Percentiles rank a stretch among this genome's conserved stretches.
phyloP scores from a whole-genome alignment of 92 coral and sea anemone species.

The Epizoanthus stellaris region DNA sequence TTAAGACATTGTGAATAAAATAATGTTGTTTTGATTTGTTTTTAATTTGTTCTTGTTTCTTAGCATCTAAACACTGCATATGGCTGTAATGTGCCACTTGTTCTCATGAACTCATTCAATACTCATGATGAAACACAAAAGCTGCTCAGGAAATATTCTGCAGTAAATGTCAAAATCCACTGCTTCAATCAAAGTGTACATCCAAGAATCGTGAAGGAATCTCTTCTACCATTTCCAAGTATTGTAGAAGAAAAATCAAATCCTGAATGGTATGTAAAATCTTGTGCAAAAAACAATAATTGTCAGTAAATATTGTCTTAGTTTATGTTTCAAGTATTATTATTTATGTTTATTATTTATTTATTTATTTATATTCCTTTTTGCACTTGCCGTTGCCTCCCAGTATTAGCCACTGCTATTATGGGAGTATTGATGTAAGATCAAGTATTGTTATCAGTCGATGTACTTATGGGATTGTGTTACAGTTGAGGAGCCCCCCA shows the following conservation, averaged over 20 bases:
- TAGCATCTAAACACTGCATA: slow-evolving; percentile 87
- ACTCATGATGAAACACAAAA: slow-evolving; percentile 93
- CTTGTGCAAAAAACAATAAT: neutral
- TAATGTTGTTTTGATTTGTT: neutral
- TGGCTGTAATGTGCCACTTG: slow-evolving; percentile 87
- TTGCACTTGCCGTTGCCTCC: too few species aligned
- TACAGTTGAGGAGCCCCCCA: too few species aligned
- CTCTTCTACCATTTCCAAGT: slow-evolving; percentile 87
- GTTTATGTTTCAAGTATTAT: neutral
- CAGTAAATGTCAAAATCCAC: slow-evolving; percentile 77
- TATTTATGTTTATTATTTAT: too few species aligned
- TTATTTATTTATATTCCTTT: too few species aligned
- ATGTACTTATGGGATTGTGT: neutral
- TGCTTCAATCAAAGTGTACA: slow-evolving; percentile 96
- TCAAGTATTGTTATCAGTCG: neutral
- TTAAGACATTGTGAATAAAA: too few species aligned
- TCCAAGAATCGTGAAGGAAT: slow-evolving; percentile 91
- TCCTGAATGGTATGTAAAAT: slow-evolving; percentile 44
- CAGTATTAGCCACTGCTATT: neutral
- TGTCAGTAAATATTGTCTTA: neutral
- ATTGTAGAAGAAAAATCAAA: slow-evolving; percentile 66
- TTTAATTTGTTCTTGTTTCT: neutral
- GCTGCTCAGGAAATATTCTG: slow-evolving; percentile 85
- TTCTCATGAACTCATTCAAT: slow-evolving; percentile 96
- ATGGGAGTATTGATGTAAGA: slow-evolving; percentile 25